Base-by-base conservation (phyloP, 1,140 invertebrate species). In the Cotesia typhae region DNA sequence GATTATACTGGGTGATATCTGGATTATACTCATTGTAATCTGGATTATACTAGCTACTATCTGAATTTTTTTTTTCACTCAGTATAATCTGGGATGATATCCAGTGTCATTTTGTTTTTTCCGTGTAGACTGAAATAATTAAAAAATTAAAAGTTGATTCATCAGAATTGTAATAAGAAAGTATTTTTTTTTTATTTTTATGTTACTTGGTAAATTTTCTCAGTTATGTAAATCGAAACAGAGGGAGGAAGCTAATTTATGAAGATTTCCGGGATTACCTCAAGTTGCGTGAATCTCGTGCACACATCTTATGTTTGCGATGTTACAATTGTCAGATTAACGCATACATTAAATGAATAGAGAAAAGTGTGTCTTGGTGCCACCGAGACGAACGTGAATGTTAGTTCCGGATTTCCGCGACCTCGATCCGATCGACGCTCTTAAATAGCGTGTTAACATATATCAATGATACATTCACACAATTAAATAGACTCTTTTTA, bases 311-410 rank as follows among this genome's bases (percentile, higher is more conserved):
- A 69, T 71, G 68, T 74, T 51, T 71, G 72, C 41, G 41, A 10
- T 6, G 10, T 9, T 9, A 41, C 41, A 47, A 47, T 47, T 47
- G 41, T 47, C 41, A 47, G 41, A 47, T 47, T 9, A 47, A 47
- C 6, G 41, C 10, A 47, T 47, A 10, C 10, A 47, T 47, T 47
- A 47, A 47, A 7, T 79, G 59, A 73, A 63, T 76, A 81, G 78
- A 80, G 83, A 87, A 86, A 87, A 87, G 85, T 85, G 81, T 87
- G 84, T 83, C 83, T 86, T 82, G 74, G 81, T 86, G 83, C 77
- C 80, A 79, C 72, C 70, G 77, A 75, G 71, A 55, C 14, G 63
- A 10, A 70, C 64, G n/a, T 65, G 47, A 57, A 20, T 61, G 51
- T 35, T 74, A 84, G 83, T 87, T 86, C 85, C 84, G 84, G 78